These are phyloP conservation scores for Apostichopus parvimensis DNA, from an alignment of 35 echinoderm and acorn worm genomes.

Conservation along the genomic window DNA sequence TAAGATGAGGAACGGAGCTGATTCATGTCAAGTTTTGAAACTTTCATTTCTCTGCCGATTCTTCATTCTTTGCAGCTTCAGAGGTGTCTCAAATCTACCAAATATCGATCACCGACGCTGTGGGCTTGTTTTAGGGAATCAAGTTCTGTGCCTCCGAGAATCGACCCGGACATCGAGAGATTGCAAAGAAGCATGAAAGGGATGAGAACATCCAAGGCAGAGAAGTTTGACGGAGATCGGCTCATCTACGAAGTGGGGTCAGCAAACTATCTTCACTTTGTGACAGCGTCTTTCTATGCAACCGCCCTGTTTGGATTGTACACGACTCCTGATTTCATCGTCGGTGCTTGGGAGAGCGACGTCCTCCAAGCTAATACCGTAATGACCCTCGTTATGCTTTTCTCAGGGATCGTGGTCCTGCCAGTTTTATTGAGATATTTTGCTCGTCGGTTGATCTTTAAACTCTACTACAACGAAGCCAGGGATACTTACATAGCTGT, in stretches of 20 bases:
- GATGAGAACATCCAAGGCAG: not conserved
- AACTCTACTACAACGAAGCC: constrained; percentile 78
- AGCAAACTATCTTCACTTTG: constrained; percentile 52
- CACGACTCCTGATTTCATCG: constrained; percentile 73
- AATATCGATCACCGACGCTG: not conserved
- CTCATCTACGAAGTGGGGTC: constrained; percentile 73
- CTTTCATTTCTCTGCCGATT: no score
- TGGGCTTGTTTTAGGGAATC: not conserved
- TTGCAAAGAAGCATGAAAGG: constrained; percentile 20
- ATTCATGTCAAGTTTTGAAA: no score
- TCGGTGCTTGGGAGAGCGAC: constrained; percentile 70
- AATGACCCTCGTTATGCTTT: constrained; percentile 28
- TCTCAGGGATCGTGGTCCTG: constrained; percentile 50
- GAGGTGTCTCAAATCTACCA: not conserved
- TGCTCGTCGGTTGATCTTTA: constrained; percentile 64
- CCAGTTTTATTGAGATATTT: constrained; percentile 47
- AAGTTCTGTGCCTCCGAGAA: not conserved
- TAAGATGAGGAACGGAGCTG: no score
- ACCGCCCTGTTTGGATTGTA: constrained; percentile 71
- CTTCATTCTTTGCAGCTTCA: no score
- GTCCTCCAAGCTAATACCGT: constrained; percentile 44
- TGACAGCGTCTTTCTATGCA: constrained; percentile 63
- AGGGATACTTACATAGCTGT: constrained; percentile 64
- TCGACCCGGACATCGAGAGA: constrained; percentile 40
- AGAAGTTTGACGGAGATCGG: constrained; percentile 61